Evolutionary conservation across 2,113 vertebrate species (phyloP), one percentile per base, ranked within the genome.

Genomic region (Rhadina sibilatrix): DNA sequence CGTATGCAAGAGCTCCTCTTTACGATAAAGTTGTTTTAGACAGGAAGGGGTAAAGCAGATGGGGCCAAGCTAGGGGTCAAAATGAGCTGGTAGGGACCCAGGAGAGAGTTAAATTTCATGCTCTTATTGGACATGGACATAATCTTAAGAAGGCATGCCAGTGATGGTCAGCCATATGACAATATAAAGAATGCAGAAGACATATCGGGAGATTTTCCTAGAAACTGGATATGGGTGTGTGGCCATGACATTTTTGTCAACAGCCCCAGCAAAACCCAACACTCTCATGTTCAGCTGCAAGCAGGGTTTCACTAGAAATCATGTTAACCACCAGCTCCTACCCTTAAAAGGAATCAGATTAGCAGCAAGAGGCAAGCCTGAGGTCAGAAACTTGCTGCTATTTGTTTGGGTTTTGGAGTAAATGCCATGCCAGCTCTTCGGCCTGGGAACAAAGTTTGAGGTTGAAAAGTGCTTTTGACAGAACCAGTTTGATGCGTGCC

Each of bases 321-420:
- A 89, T 20, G 10, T 79, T 95, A 83, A 60, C 60, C 68, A 96
- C 77, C 78, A 97, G 74, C 93, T 88, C 87, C 80, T 96, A 87
- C 83, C 97, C 97, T 97, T 98, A 98, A 97, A 98, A 97, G 98
- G 97, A 97, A 97, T 94, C 70, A 93, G 94, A 95, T 94, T 94
- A 97, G 96, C 96, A 80, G 74, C 65, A 84, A 94, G 87, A 93
- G 61, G 87, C 93, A 96, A 92, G 66, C 53, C 80, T 47, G 42
- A 95, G 91, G 92, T 84, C 86, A 89, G 72, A 96, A 92, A 89
- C 53, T 93, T 80, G 81, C 60, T 80, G 72, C 77, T 89, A 35
- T 96, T 96, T 96, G 88, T 92, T 96, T 92, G 91, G 60, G 38
- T 89, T 94, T 88, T 89, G 80, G 59, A 78, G 83, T 40, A 25